Conservation (phyloP, 1,140 invertebrate genomes). For the Schlechtendalia chinensis region DNA sequence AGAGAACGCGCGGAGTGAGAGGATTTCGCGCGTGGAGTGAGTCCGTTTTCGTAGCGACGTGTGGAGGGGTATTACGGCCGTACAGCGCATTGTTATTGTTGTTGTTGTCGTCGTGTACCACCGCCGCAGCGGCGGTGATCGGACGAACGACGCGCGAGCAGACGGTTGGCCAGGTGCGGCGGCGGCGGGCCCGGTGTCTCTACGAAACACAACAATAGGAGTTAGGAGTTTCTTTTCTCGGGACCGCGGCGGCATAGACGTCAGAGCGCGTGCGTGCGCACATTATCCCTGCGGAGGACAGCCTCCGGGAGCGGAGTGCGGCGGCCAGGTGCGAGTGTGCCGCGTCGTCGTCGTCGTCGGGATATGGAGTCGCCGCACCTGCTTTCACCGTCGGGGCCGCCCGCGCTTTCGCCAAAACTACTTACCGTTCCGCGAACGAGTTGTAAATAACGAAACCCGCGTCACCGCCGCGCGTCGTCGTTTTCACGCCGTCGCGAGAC, state of each 20-base stretch:
- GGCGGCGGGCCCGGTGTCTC: background rate
- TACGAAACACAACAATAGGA: background rate
- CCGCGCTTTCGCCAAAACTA: background rate
- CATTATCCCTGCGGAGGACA: background rate
- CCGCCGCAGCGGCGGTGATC: no score
- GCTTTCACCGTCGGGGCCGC: no score
- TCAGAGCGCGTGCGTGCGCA: background rate
- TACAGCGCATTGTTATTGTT: background rate
- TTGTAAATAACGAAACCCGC: no score
- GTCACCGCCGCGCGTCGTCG: no score
- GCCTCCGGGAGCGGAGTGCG: no score
- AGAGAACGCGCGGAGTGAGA: no score
- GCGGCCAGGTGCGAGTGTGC: constrained; percentile 15
- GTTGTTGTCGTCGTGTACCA: background rate
- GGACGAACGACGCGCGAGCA: background rate
- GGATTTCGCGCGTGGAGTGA: no score
- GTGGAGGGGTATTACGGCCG: no score
- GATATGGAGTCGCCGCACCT: background rate
- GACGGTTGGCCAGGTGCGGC: constrained; percentile 20
- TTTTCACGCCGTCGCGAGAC: background rate
- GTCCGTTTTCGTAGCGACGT: no score
- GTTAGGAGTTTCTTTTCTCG: background rate
- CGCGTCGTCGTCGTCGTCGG: no score
- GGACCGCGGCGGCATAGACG: no score
- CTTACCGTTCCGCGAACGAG: no score